Conservation (phyloP, 2,888 invertebrate genomes). For the Choreutis nemorana region DNA sequence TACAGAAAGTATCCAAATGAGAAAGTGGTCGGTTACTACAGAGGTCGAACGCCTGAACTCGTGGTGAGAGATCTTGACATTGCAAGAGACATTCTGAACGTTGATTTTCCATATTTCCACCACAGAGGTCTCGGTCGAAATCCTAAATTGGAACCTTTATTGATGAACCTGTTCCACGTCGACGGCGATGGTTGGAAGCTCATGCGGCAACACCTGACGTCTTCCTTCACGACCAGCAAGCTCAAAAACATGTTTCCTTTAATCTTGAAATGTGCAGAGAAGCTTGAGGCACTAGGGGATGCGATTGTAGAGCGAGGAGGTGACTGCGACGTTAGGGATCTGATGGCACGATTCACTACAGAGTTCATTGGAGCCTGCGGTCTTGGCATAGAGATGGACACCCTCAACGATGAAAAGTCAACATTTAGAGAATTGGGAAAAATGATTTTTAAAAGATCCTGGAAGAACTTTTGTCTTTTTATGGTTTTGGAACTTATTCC, state of each 20-base stretch:
- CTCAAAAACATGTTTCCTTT: conserved; percentile 8
- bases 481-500: conserved; percentile 27
- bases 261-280: conserved; percentile 6
- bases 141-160: conserved; percentile 21
- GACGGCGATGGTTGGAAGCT: conserved; percentile 8
- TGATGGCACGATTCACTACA: conserved; percentile 10
- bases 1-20: conserved; percentile 5
- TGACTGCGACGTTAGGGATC: conserved; percentile 6
- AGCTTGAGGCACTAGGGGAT: conserved; percentile 2
- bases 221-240: conserved; percentile 7
- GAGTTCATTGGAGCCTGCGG: conserved; percentile 9
- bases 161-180: conserved; percentile 4
- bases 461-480: neutral
- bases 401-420: conserved; percentile 8
- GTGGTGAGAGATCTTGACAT: conserved; percentile 8
- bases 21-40: conserved; percentile 6
- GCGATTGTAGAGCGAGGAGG: neutral
- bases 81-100: conserved; percentile 3
- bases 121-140: conserved; percentile 22
- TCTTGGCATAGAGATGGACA: conserved; percentile 8
- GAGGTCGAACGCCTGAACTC: conserved; percentile 6
- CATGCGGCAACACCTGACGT: conserved; percentile 6
- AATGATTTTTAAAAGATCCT: neutral
- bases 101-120: conserved; percentile 26
- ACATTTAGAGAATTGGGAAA: conserved; percentile 3